Percentiles rank a stretch among this genome's conserved stretches.
These are phyloP conservation scores for Lophochroa leadbeateri DNA, from an alignment of 2,113 vertebrate species.

Conservation along the genomic window DNA sequence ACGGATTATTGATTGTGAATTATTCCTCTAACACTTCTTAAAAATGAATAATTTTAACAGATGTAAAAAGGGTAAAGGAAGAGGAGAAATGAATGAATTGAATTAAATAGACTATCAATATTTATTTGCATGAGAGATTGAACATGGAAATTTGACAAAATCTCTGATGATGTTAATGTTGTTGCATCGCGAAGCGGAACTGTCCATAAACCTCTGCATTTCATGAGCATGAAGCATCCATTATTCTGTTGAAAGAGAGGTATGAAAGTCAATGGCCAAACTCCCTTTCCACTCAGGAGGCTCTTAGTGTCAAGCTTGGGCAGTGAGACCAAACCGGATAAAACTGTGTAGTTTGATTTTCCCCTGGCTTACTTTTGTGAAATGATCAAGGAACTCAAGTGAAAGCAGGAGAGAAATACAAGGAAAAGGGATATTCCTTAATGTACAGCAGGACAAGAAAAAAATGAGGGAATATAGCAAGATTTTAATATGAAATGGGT, in stretches of 20 bases:
- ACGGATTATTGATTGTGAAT: background rate
- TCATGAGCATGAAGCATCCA: background rate
- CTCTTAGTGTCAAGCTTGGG: background rate
- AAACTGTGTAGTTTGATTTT: background rate
- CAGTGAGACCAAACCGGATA: background rate
- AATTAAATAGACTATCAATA: slow-evolving; percentile 16
- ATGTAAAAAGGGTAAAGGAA: background rate
- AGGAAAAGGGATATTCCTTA: background rate
- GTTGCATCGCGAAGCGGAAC: background rate
- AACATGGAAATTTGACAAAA: background rate
- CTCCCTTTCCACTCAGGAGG: background rate
- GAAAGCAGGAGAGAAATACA: background rate
- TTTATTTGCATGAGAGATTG: slow-evolving; percentile 43
- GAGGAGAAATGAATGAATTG: background rate
- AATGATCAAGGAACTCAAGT: background rate
- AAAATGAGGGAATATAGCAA: background rate
- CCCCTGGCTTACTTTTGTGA: background rate
- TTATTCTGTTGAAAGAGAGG: background rate
- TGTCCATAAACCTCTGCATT: background rate
- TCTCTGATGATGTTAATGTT: background rate
- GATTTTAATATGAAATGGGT: background rate
- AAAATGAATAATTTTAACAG: background rate
- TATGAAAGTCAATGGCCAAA: background rate
- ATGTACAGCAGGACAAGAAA: background rate
- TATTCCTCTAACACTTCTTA: background rate